These are phyloP conservation scores for Paraescarpia echinospica DNA, from an alignment of 1,140 invertebrate species.

Conservation along the genomic window DNA sequence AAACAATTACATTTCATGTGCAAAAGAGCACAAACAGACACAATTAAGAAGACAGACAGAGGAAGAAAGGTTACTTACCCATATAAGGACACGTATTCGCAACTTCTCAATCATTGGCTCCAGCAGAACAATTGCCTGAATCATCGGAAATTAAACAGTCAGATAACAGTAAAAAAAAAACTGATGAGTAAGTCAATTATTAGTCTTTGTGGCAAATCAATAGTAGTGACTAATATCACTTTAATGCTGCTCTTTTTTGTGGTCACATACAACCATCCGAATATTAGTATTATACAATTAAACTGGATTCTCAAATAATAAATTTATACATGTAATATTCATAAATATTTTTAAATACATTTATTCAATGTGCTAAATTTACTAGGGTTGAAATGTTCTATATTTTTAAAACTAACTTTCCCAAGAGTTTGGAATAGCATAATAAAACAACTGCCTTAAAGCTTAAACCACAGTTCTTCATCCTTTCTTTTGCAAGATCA, in stretches of 20 bases:
- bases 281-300: neutral
- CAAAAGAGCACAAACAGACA: too few relatives aligned
- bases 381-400: too few relatives aligned
- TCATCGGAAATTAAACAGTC: neutral
- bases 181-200: neutral
- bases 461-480: too few relatives aligned
- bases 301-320: too few relatives aligned
- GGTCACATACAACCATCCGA: neutral
- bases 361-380: too few relatives aligned
- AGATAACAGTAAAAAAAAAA: neutral
- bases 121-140: slow-evolving; percentile 53
- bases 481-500: too few relatives aligned
- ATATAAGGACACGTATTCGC: slow-evolving; percentile 41
- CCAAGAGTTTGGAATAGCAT: too few relatives aligned
- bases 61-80: slow-evolving; percentile 36
- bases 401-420: too few relatives aligned
- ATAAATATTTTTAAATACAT: too few relatives aligned
- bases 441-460: too few relatives aligned
- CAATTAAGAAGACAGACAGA: neutral
- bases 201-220: neutral
- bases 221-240: neutral
- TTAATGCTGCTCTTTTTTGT: neutral
- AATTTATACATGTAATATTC: too few relatives aligned
- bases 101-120: slow-evolving; percentile 52
- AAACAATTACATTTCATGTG: neutral